These are phyloP conservation scores for Sitodiplosis mosellana DNA, from an alignment of 1,140 invertebrate genomes.

Conservation along the genomic window DNA sequence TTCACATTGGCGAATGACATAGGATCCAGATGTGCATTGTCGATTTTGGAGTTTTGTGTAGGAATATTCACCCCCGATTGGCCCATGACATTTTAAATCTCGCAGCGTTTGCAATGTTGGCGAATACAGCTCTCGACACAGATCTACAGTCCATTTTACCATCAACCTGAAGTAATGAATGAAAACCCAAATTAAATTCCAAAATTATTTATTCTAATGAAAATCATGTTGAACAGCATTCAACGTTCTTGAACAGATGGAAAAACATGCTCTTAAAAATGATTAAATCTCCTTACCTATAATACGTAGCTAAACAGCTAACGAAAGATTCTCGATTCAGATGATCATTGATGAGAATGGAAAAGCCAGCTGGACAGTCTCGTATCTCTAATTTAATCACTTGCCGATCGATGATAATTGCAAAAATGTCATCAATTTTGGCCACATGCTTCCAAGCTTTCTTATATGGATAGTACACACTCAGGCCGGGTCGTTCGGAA, in stretches of 20 bases:
- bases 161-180: constrained; percentile 35
- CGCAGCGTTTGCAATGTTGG: constrained; percentile 56
- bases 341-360: constrained; percentile 13
- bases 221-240: no score
- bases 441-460: constrained; percentile 57
- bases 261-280: no score
- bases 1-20: constrained; percentile 63
- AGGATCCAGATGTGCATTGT: constrained; percentile 52
- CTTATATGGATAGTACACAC: constrained; percentile 35
- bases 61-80: constrained; percentile 60
- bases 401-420: constrained; percentile 12
- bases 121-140: constrained; percentile 59
- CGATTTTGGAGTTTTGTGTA: constrained; percentile 65
- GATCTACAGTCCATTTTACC: constrained; percentile 76
- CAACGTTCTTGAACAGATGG: no score
- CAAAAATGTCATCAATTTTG: constrained; percentile 57
- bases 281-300: constrained; percentile 28
- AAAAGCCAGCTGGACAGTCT: constrained; percentile 16
- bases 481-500: constrained; percentile 40
- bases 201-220: not conserved
- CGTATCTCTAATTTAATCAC: constrained; percentile 15
- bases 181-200: no score
- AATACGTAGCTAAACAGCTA: constrained; percentile 70
- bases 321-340: constrained; percentile 47
- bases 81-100: constrained; percentile 66